phyloP scores from a whole-genome alignment of 1,140 invertebrate genomes.

The Cotesia typhae region DNA sequence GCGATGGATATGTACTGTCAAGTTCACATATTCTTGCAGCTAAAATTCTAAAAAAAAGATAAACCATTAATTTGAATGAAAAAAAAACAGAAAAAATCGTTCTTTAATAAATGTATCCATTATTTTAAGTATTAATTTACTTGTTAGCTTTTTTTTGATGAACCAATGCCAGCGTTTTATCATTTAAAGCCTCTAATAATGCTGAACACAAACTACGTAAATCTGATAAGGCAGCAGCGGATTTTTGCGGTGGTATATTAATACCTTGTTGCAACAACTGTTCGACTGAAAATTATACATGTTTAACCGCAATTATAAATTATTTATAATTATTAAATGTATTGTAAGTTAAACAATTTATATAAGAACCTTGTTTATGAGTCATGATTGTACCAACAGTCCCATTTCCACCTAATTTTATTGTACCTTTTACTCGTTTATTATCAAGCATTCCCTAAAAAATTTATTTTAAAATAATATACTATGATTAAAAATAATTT shows the following conservation, averaged over 20 bases:
- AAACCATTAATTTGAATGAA: not conserved
- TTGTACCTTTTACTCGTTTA: constrained; percentile 69
- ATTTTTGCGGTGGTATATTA: constrained; percentile 72
- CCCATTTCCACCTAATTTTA: constrained; percentile 68
- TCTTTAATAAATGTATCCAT: not conserved
- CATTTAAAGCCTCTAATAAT: constrained; percentile 82
- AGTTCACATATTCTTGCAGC: constrained; percentile 69
- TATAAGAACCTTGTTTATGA: constrained; percentile 69
- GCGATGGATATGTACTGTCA: constrained; percentile 67
- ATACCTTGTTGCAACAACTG: constrained; percentile 72
- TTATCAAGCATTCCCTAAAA: constrained; percentile 70
- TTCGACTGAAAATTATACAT: constrained; percentile 68
- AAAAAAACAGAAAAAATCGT: not conserved
- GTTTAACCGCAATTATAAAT: constrained; percentile 16
- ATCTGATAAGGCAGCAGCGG: constrained; percentile 77
- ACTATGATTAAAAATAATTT: not conserved
- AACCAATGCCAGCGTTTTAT: constrained; percentile 81
- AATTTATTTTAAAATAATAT: constrained; percentile 28
- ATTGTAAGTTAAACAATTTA: not conserved
- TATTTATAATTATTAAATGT: constrained; percentile 2
- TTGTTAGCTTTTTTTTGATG: constrained; percentile 88
- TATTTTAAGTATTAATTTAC: constrained; percentile 52
- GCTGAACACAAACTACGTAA: constrained; percentile 79
- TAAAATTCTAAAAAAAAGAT: constrained; percentile 64
- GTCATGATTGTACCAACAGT: constrained; percentile 68